Conservation (phyloP, 2,113 vertebrate species). For the Hemichromis elongatus region DNA sequence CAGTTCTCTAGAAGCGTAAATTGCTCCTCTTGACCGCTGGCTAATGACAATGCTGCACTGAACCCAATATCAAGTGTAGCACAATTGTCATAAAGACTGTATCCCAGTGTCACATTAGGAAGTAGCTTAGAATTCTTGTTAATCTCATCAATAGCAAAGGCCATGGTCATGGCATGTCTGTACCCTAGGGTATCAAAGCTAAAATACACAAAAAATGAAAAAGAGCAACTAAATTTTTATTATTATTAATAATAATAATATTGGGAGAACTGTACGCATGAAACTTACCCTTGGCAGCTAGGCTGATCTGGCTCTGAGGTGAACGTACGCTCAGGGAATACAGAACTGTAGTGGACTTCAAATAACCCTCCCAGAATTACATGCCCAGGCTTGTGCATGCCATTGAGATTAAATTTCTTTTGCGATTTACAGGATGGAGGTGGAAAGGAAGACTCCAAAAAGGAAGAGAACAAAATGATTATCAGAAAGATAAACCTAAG, state of each 20-base stretch:
- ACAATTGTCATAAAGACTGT: constrained; percentile 67
- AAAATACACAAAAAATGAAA: fast-evolving
- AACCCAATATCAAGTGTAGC: constrained; percentile 52
- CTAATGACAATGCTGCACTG: constrained; percentile 48
- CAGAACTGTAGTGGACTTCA: constrained; percentile 42
- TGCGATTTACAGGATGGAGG: background rate
- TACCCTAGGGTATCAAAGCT: constrained; percentile 54
- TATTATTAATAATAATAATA: background rate
- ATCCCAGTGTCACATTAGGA: constrained; percentile 61
- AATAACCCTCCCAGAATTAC: constrained; percentile 61
- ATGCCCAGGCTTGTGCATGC: constrained; percentile 40
- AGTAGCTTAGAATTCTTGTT: constrained; percentile 52
- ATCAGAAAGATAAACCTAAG: background rate
- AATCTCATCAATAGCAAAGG: constrained; percentile 64
- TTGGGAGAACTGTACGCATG: background rate
- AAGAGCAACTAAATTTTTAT: background rate
- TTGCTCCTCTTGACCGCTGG: constrained; percentile 44
- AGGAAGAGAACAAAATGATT: background rate
- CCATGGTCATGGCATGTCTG: constrained; percentile 59
- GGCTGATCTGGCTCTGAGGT: constrained; percentile 42
- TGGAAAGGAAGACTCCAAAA: background rate
- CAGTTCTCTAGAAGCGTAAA: constrained; percentile 20
- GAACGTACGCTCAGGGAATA: constrained; percentile 42
- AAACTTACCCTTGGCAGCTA: constrained; percentile 14
- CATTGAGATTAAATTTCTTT: constrained; percentile 2